Base-by-base conservation (phyloP, 2,888 invertebrate genomes). In the Acutogordius australiensis region DNA sequence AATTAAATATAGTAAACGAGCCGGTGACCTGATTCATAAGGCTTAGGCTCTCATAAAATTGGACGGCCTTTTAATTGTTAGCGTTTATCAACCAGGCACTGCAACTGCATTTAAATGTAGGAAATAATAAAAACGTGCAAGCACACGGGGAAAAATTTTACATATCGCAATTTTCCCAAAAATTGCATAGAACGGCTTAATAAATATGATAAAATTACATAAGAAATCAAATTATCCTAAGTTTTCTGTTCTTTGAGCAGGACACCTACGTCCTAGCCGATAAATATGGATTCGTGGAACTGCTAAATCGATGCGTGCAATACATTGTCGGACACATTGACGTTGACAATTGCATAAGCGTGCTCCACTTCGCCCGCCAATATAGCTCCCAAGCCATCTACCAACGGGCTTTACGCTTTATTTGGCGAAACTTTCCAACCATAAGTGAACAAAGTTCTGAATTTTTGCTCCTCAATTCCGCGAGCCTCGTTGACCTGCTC, bases 141-240 rank as follows among this genome's bases (percentile, higher is more conserved):
- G n/a, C n/a, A n/a, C n/a, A n/a, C n/a, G n/a, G n/a, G n/a, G n/a
- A n/a, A n/a, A n/a, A n/a, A n/a, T n/a, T n/a, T n/a, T n/a, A n/a
- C n/a, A n/a, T n/a, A n/a, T n/a, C n/a, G n/a, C n/a, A n/a, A n/a
- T n/a, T n/a, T n/a, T n/a, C n/a, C n/a, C n/a, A n/a, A n/a, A n/a
- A n/a, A n/a, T n/a, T 1, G 77, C 77, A 62, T 80, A 81, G 1
- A 81, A 82, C 68, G 78, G 79, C 65, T 79, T 81, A 66, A n/a
- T n/a, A n/a, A n/a, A n/a, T n/a, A n/a, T n/a, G n/a, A n/a, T n/a
- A n/a, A n/a, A n/a, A n/a, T n/a, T n/a, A n/a, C n/a, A n/a, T n/a
- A n/a, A n/a, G n/a, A n/a, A n/a, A n/a, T n/a, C n/a, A n/a, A n/a
- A n/a, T n/a, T n/a, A n/a, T n/a, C n/a, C n/a, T n/a, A n/a, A n/a